These are phyloP conservation scores for Notodromas monacha DNA, from an alignment of 2,888 invertebrate species.

Conservation along the genomic window DNA sequence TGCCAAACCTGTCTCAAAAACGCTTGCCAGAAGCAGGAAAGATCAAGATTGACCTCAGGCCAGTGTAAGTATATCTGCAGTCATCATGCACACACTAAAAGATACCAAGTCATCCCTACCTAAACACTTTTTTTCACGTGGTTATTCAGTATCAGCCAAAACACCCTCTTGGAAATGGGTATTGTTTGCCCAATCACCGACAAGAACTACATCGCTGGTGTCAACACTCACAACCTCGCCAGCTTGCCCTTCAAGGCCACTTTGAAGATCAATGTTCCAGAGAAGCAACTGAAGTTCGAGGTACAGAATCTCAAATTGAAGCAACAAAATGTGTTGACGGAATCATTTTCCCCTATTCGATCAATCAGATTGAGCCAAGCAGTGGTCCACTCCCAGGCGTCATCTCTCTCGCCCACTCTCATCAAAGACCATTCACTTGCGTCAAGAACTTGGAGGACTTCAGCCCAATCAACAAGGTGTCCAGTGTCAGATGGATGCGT, in stretches of 20 bases:
- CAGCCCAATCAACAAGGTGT: slow-evolving; percentile 7
- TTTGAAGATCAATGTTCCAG: slow-evolving; percentile 6
- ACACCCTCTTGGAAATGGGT: slow-evolving; percentile 6
- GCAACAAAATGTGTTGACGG: too few relatives aligned
- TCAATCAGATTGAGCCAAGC: neutral
- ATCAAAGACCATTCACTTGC: slow-evolving; percentile 9
- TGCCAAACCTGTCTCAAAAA: neutral
- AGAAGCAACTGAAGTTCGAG: slow-evolving; percentile 7
- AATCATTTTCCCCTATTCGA: too few relatives aligned
- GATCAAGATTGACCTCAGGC: slow-evolving; percentile 2
- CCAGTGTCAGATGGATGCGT: neutral
- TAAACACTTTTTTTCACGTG: neutral
- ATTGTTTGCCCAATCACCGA: slow-evolving; percentile 7
- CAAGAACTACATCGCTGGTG: slow-evolving; percentile 7
- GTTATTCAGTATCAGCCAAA: slow-evolving; percentile 6
- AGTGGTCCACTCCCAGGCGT: neutral
- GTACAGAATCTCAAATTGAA: neutral
- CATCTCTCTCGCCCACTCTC: slow-evolving; percentile 7
- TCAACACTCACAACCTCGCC: slow-evolving; percentile 2
- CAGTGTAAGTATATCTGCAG: neutral
- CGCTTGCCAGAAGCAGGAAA: too few relatives aligned
- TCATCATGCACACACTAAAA: too few relatives aligned
- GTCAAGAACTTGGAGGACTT: slow-evolving; percentile 8
- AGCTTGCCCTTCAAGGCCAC: slow-evolving; percentile 7
- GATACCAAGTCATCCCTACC: too few relatives aligned